Evolutionary conservation across 2,113 vertebrate species (phyloP), one percentile per base, ranked within the genome.

Genomic region (Centropristis striata): DNA sequence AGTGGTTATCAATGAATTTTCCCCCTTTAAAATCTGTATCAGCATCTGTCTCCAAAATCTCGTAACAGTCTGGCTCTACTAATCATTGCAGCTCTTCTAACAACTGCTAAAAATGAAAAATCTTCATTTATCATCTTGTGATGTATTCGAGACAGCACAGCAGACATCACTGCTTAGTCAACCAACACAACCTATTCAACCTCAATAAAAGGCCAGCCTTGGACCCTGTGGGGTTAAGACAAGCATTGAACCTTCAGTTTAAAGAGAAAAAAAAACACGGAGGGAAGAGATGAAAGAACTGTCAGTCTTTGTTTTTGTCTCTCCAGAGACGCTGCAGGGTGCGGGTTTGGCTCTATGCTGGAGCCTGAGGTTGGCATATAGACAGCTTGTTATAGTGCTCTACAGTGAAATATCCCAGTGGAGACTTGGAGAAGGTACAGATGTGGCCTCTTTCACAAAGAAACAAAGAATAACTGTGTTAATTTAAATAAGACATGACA

Each of bases 291-390:
- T 86, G 59, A 91, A 87, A 89, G 85, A 80, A 51, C 72, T 65
- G 70, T 81, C 80, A 27, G 80, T 78, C 72, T 90, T 82, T 89
- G 61, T 86, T 54, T 75, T 67, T 44, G 73, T 83, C 36, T 63
- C 87, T 84, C 70, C 36, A 64, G 78, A 89, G 88, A 78, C 59
- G 16, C 81, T 53, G 6, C 83, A 78, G 82, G 80, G 74, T 75
- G 58, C 20, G 5, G 51, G 57, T 74, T 76, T 32, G 68, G 27
- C 55, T 71, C 71, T 8, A 50, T 60, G 67, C 65, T 71, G 72
- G n/a, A 72, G 76, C 85, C 83, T 72, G 69, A 75, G 55, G 80
- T 75, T 81, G 73, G 59, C 73, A 39, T 68, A 60, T n/a, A 81
- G 67, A 75, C 78, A 70, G 81, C 72, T 76, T 76, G 73, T 83